A percentile compares a stretch with the other conserved stretches of the same genome.
Conservation (phyloP, 1,140 invertebrate species). For the Piezodorus guildinii region DNA sequence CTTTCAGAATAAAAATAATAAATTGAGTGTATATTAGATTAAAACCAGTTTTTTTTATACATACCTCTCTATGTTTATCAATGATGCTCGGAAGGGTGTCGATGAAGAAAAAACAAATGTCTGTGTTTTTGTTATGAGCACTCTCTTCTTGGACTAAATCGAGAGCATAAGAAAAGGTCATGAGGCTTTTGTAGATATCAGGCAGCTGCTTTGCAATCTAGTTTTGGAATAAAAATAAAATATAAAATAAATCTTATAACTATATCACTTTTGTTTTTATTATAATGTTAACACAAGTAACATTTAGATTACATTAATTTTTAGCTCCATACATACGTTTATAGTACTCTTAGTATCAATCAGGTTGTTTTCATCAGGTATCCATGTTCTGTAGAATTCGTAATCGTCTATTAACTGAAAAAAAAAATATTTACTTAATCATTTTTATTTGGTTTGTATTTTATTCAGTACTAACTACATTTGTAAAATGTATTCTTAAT, state of each 20-base stretch:
- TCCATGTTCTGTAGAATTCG: neutral
- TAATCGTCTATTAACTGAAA: slow-evolving; percentile 4
- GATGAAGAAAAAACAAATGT: neutral
- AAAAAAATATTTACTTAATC: neutral
- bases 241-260: too few species aligned
- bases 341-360: neutral
- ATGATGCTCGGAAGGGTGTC: neutral
- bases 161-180: neutral
- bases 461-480: too few species aligned
- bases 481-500: too few species aligned
- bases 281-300: too few species aligned
- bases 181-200: neutral
- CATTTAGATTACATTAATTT: too few species aligned
- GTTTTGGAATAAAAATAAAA: too few species aligned
- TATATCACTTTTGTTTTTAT: too few species aligned
- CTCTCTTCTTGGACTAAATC: neutral
- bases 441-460: too few species aligned
- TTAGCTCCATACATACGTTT: neutral
- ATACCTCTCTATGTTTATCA: neutral
- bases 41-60: neutral
- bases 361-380: neutral
- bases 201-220: slow-evolving; percentile 8
- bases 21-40: neutral
- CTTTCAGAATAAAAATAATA: neutral
- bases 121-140: neutral